Percentiles rank a stretch among this genome's conserved stretches.
These are phyloP conservation scores for Sebastes kiyomatsui DNA, from an alignment of 2,797 vertebrate species.

Conservation along the genomic window DNA sequence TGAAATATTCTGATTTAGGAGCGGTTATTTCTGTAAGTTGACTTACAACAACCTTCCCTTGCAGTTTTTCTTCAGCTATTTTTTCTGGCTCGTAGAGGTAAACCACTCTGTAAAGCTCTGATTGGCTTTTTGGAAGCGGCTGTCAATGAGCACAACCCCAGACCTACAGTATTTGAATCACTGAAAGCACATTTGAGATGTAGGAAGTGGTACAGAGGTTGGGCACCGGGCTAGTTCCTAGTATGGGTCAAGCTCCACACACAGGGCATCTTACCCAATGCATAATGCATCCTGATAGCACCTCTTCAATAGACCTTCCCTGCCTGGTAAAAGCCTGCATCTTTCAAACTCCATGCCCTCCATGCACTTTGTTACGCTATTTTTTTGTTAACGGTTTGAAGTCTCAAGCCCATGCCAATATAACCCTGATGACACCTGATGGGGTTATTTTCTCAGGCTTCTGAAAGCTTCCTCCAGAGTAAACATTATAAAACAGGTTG, in stretches of 20 bases:
- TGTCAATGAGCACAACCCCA: not conserved
- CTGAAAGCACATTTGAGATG: not conserved
- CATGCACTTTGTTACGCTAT: not conserved
- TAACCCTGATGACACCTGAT: not conserved
- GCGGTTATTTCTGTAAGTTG: not conserved
- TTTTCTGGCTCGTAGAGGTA: not conserved
- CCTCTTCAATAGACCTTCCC: not conserved
- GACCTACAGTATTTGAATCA: too few species aligned
- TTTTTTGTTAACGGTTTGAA: not conserved
- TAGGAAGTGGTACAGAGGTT: not conserved
- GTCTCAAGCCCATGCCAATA: not conserved
- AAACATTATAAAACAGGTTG: not conserved
- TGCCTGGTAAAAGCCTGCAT: not conserved
- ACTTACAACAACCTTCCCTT: not conserved
- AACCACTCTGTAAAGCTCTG: not conserved
- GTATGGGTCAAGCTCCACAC: not conserved
- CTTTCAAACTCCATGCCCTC: not conserved
- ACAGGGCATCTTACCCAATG: not conserved
- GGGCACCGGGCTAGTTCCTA: not conserved
- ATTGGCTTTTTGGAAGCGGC: not conserved
- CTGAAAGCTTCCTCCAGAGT: not conserved
- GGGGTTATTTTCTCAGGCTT: not conserved
- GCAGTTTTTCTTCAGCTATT: not conserved
- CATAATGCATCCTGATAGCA: not conserved
- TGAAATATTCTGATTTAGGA: not conserved